Base-by-base conservation (phyloP, 2,888 invertebrate genomes). In the Emmelina monodactyla region DNA sequence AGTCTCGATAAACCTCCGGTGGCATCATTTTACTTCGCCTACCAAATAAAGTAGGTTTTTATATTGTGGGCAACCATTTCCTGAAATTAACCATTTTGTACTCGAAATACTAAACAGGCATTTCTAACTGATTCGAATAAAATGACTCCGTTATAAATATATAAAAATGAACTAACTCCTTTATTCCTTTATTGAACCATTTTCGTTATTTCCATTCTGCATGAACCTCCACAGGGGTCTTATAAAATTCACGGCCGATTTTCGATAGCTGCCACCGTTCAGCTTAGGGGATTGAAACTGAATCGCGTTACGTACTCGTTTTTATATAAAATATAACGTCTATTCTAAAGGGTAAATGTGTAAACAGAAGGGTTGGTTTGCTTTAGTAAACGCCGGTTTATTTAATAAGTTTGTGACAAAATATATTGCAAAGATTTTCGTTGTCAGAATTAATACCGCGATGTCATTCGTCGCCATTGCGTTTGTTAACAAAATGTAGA, bases 1-100 rank as follows among this genome's bases (percentile, higher is more conserved):
- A 40, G 51, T 45, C 49, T 51, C 53, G 52, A 63, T 59, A 57
- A 59, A 57, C 46, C 53, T 51, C 45, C 50, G 48, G 53, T 57
- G 56, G 65, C 59, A 61, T 64, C 63, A 54, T 55, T 64, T 67
- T 62, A 62, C 67, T n/a, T n/a, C n/a, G n/a, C n/a, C 59, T 54
- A 47, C 45, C 47, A 51, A 58, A 53, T 56, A 51, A 57, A 58
- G 50, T 46, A 10, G 9, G 3, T 25, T n/a, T n/a, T n/a, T n/a
- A n/a, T n/a, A n/a, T n/a, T n/a, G n/a, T n/a, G n/a, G n/a, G n/a
- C n/a, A n/a, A n/a, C n/a, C n/a, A n/a, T n/a, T n/a, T n/a, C n/a
- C n/a, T n/a, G n/a, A n/a, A n/a, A n/a, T n/a, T n/a, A n/a, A n/a
- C n/a, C n/a, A n/a, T n/a, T n/a, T n/a, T n/a, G n/a, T n/a, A n/a